Percentiles rank a stretch among this genome's conserved stretches.
phyloP scores from a whole-genome alignment of 1,140 invertebrate genomes.

The Pteromalus puparum region DNA sequence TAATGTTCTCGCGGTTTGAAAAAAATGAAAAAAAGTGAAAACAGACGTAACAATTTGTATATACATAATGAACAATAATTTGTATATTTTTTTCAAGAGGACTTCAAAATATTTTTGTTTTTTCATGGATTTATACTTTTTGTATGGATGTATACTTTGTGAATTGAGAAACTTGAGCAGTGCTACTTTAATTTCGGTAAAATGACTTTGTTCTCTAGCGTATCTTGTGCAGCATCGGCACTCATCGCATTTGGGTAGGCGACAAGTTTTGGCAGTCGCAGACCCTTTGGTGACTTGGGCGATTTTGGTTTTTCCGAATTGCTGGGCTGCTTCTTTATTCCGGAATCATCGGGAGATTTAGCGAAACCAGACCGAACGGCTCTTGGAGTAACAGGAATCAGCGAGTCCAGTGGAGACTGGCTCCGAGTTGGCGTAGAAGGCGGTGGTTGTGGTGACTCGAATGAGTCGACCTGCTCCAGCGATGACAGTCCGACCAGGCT shows the following conservation, averaged over 20 bases:
- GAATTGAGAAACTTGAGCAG: neutral
- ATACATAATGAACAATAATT: conserved; percentile 17
- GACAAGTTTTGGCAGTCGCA: conserved; percentile 60
- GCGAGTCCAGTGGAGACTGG: conserved; percentile 46
- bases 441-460: conserved; percentile 60
- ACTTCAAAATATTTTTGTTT: neutral
- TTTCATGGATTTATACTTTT: too few relatives aligned
- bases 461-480: neutral
- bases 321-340: conserved; percentile 54
- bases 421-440: conserved; percentile 60
- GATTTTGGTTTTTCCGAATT: conserved; percentile 30
- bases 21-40: neutral
- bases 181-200: conserved; percentile 61
- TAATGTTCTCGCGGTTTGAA: neutral
- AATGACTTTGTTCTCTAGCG: conserved; percentile 54
- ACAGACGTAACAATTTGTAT: conserved; percentile 10
- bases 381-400: conserved; percentile 60
- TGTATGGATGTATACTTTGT: neutral
- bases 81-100: neutral
- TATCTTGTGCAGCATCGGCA: neutral
- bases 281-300: conserved; percentile 52
- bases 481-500: neutral
- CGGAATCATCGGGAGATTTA: conserved; percentile 63
- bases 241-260: conserved; percentile 34
- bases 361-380: conserved; percentile 64